A percentile compares a stretch with the other conserved stretches of the same genome.
These are phyloP conservation scores for Crotalus helleri DNA, from an alignment of 2,113 vertebrate species.

Conservation along the genomic window DNA sequence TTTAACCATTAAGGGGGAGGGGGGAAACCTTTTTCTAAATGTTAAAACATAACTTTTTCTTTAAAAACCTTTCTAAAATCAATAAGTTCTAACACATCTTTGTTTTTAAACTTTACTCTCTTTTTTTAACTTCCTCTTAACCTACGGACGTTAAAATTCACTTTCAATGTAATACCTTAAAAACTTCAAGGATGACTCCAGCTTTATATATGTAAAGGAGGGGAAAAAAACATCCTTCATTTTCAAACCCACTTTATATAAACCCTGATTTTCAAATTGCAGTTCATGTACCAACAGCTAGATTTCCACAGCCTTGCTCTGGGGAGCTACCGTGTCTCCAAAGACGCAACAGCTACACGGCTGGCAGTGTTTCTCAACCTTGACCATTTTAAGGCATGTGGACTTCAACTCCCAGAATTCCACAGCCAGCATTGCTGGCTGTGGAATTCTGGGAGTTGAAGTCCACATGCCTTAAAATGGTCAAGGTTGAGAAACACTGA, in stretches of 20 bases:
- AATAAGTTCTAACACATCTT: not conserved
- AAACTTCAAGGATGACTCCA: not conserved
- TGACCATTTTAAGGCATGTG: no score
- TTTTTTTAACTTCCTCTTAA: not conserved
- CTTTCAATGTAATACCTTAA: not conserved
- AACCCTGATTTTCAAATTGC: not conserved
- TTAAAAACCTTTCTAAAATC: not conserved
- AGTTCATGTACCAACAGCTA: not conserved
- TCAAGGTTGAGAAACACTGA: no score
- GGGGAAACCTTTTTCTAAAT: not conserved
- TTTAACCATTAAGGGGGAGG: not conserved
- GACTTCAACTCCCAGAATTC: no score
- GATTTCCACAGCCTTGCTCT: not conserved
- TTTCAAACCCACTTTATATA: not conserved
- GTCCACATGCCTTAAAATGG: no score
- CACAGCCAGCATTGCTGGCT: no score
- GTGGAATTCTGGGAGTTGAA: no score
- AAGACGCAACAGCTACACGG: not conserved
- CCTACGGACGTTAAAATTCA: not conserved
- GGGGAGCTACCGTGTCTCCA: not conserved
- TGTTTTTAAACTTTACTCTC: not conserved
- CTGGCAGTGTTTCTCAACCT: no score
- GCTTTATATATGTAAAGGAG: not conserved
- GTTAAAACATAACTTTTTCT: not conserved
- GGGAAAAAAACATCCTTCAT: not conserved